Percentiles rank a stretch among this genome's conserved stretches.
phyloP scores from a whole-genome alignment of 2,113 vertebrate genomes.

The Gobius niger region DNA sequence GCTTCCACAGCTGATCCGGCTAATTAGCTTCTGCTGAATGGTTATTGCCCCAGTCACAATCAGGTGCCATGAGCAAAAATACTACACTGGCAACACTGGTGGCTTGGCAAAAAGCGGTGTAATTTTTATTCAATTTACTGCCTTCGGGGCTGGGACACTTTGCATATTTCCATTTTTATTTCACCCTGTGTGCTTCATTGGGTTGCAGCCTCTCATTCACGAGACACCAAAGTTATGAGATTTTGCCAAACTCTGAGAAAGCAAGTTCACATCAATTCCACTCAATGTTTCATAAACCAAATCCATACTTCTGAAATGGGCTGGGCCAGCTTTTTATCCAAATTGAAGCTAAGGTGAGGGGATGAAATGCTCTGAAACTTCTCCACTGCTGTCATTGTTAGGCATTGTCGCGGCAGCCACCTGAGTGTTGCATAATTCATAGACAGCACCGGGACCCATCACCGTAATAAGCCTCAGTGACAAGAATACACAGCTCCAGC shows the following conservation, averaged over 20 bases:
- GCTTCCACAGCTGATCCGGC: constrained; percentile 21
- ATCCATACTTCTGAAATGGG: not conserved
- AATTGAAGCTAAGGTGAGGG: constrained; percentile 22
- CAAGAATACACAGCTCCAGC: constrained; percentile 39
- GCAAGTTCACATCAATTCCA: not conserved
- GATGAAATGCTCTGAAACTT: constrained; percentile 43
- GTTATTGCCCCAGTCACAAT: constrained; percentile 18
- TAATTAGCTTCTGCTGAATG: constrained; percentile 19
- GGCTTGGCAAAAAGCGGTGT: not conserved
- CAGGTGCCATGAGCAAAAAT: constrained; percentile 5
- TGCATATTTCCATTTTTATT: not conserved
- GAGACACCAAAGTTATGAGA: not conserved
- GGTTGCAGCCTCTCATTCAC: not conserved
- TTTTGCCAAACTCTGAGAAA: constrained; percentile 16
- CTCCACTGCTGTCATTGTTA: constrained; percentile 38
- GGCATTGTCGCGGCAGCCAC: constrained; percentile 44
- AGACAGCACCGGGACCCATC: constrained; percentile 40
- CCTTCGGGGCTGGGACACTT: not conserved
- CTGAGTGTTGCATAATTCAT: constrained; percentile 66
- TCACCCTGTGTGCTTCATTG: not conserved
- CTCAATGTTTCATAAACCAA: not conserved
- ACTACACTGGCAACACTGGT: not conserved
- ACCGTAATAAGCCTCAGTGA: constrained; percentile 54
- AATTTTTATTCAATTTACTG: not conserved
- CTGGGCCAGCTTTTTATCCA: constrained; percentile 16